These are phyloP conservation scores for Dendropsophus ebraccatus DNA, from an alignment of 2,113 vertebrate species.

Conservation along the genomic window DNA sequence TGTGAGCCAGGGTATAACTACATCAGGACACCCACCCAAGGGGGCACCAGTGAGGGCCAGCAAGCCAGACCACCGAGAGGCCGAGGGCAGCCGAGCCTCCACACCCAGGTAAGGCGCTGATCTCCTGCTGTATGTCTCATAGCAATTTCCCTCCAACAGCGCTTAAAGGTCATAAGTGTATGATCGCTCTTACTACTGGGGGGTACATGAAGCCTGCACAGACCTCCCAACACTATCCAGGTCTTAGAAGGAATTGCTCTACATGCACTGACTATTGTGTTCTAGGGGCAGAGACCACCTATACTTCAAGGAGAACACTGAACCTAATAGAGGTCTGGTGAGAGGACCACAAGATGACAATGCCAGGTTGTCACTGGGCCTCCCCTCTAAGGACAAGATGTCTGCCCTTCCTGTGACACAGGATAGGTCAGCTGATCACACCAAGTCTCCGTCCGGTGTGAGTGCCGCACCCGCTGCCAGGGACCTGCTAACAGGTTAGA, in stretches of 20 bases:
- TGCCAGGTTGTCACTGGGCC: not conserved
- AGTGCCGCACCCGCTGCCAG: conserved; percentile 67
- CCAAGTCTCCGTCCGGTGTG: conserved; percentile 38
- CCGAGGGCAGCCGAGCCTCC: conserved; percentile 65
- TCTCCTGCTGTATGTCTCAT: too few relatives aligned
- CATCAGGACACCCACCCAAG: conserved; percentile 60
- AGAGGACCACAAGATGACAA: conserved; percentile 48
- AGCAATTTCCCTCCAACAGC: too few relatives aligned
- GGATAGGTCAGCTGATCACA: conserved; percentile 56
- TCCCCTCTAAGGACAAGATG: conserved; percentile 52
- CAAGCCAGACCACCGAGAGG: conserved; percentile 63
- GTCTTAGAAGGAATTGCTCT: not conserved
- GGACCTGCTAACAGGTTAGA: conserved; percentile 87
- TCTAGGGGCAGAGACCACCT: conserved; percentile 79
- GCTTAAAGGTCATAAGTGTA: too few relatives aligned
- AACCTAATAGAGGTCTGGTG: conserved; percentile 57
- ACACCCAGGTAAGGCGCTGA: conserved; percentile 76
- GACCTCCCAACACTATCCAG: too few relatives aligned
- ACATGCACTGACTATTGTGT: not conserved
- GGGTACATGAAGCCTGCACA: too few relatives aligned
- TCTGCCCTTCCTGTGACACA: conserved; percentile 45
- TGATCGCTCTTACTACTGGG: too few relatives aligned
- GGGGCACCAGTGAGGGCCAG: conserved; percentile 59
- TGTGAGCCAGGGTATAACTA: conserved; percentile 60
- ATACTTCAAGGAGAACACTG: conserved; percentile 73